These are phyloP conservation scores for Dicrostonyx torquatus DNA, from an alignment of 2,797 vertebrate species.

Conservation along the genomic window DNA sequence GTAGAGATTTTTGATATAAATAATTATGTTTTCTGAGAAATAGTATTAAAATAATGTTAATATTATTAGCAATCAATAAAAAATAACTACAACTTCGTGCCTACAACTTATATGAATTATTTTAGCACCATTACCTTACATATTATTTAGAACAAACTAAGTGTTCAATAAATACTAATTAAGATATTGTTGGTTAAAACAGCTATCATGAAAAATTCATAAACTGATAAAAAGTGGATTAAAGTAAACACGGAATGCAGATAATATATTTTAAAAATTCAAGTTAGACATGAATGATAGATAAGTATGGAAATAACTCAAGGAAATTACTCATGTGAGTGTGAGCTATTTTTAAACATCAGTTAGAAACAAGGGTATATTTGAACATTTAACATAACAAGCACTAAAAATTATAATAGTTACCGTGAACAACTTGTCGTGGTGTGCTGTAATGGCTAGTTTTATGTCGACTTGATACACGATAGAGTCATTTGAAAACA, in stretches of 20 bases:
- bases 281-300: background rate
- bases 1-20: background rate
- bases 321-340: background rate
- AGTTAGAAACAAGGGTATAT: background rate
- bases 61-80: background rate
- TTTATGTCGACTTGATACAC: background rate
- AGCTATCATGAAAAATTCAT: background rate
- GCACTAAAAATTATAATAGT: background rate
- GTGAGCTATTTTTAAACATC: background rate
- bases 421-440: background rate
- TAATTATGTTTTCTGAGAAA: background rate
- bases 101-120: background rate
- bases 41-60: background rate
- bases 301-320: background rate
- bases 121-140: background rate
- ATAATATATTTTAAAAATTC: background rate
- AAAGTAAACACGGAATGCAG: background rate
- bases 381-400: background rate
- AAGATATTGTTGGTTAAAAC: background rate
- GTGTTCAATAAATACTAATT: background rate
- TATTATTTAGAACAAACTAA: background rate
- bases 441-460: background rate
- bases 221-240: background rate
- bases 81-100: background rate
- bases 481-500: background rate